A percentile compares a stretch with the other conserved stretches of the same genome.
phyloP scores from a whole-genome alignment of 2,888 invertebrate species.

The Ommatoiulus sabulosus region DNA sequence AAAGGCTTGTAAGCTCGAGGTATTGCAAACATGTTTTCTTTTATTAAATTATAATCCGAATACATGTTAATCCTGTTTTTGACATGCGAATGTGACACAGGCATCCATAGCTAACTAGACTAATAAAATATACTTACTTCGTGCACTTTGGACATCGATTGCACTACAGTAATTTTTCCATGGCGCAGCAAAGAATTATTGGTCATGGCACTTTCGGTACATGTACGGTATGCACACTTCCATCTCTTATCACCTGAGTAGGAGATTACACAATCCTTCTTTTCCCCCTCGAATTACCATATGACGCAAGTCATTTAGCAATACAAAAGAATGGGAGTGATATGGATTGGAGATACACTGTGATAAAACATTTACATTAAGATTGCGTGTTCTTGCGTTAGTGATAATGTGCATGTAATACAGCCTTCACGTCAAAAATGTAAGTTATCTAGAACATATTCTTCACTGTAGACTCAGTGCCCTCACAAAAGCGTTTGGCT shows the following conservation, averaged over 20 bases:
- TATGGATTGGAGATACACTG: neutral
- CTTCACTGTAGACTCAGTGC: neutral
- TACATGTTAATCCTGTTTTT: neutral
- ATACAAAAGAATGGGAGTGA: neutral
- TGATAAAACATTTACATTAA: slow-evolving; percentile 15
- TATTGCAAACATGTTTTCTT: neutral
- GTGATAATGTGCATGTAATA: neutral
- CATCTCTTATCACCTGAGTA: neutral
- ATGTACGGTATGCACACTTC: neutral
- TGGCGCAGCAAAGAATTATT: neutral
- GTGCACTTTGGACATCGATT: neutral
- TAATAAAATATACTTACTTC: neutral
- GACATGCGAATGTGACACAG: neutral
- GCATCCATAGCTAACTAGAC: neutral
- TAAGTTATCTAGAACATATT: neutral
- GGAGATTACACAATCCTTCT: neutral
- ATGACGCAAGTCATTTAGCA: neutral
- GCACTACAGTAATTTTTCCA: neutral
- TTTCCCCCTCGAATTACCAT: neutral
- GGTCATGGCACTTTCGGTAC: neutral
- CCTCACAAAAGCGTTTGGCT: too few species aligned
- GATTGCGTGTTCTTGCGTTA: neutral
- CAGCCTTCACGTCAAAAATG: neutral
- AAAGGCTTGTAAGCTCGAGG: neutral
- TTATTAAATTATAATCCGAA: neutral